Percentiles rank a stretch among this genome's conserved stretches.
phyloP scores from a whole-genome alignment of 2,113 vertebrate genomes.

The Isurus oxyrinchus region DNA sequence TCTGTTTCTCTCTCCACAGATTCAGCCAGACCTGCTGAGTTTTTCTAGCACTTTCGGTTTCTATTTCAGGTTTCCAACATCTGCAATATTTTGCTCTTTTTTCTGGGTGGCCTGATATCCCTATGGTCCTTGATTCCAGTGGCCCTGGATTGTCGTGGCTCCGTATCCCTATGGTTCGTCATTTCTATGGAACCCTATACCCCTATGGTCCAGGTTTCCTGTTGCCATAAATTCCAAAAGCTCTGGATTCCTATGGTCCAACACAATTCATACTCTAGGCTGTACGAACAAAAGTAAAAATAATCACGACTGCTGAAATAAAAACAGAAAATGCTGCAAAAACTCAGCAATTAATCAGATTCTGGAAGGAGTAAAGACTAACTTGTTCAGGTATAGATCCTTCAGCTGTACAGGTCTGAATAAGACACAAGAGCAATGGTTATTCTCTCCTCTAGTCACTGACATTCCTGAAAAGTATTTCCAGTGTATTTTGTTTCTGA shows the following conservation, averaged over 20 bases:
- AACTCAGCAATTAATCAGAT: neutral
- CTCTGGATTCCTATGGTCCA: neutral
- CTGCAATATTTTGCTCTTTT: too few species aligned
- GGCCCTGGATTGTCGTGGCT: neutral
- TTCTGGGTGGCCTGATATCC: neutral
- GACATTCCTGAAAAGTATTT: neutral
- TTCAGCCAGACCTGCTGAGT: too few species aligned
- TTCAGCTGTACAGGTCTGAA: neutral
- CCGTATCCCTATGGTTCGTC: neutral
- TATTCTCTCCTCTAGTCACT: neutral
- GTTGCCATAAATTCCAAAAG: too few species aligned
- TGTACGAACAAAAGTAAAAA: neutral
- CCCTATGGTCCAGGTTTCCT: neutral
- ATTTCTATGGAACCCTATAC: neutral
- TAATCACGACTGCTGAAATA: neutral
- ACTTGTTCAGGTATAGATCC: neutral
- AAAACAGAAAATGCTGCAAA: neutral
- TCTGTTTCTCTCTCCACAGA: too few species aligned
- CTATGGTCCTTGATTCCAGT: neutral
- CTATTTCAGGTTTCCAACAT: too few species aligned
- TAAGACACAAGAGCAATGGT: neutral
- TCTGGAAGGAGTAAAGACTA: neutral
- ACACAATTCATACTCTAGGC: neutral
- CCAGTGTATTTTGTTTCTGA: neutral
- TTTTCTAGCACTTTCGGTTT: too few species aligned